phyloP scores from a whole-genome alignment of 2,888 invertebrate species.

The Rhabditoides inermis region DNA sequence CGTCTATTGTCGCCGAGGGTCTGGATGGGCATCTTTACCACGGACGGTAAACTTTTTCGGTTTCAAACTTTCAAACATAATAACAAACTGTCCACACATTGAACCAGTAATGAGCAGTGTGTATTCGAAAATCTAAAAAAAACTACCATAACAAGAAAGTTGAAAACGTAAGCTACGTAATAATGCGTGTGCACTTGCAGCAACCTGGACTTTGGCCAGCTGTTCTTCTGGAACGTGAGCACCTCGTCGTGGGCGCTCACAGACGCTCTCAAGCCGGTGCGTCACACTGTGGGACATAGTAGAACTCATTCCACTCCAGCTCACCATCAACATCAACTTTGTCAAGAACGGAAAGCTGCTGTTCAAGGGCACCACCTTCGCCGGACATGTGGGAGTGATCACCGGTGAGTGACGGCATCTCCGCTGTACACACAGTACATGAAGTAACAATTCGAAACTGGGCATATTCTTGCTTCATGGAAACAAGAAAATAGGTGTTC shows the following conservation, averaged over 20 bases:
- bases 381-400: constrained; percentile 39
- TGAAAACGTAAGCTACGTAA: too few species aligned
- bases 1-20: constrained; percentile 36
- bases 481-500: too few species aligned
- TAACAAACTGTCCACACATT: too few species aligned
- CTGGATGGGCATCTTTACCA: constrained; percentile 26
- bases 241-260: constrained; percentile 34
- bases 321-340: constrained; percentile 37
- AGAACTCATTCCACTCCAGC: neutral
- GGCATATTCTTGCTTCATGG: too few species aligned
- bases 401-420: too few species aligned
- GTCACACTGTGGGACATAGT: neutral
- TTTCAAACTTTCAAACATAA: too few species aligned
- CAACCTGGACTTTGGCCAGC: constrained; percentile 41
- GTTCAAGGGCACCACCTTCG: constrained; percentile 40
- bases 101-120: too few species aligned
- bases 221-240: constrained; percentile 33
- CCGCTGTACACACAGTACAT: too few species aligned
- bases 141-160: too few species aligned
- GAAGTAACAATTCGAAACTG: too few species aligned
- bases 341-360: constrained; percentile 27
- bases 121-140: too few species aligned
- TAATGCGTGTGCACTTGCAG: too few species aligned
- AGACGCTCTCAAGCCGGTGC: constrained; percentile 30
- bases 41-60: constrained; percentile 11